phyloP scores from a whole-genome alignment of 2,113 vertebrate species.

The Ammodytes marinus region DNA sequence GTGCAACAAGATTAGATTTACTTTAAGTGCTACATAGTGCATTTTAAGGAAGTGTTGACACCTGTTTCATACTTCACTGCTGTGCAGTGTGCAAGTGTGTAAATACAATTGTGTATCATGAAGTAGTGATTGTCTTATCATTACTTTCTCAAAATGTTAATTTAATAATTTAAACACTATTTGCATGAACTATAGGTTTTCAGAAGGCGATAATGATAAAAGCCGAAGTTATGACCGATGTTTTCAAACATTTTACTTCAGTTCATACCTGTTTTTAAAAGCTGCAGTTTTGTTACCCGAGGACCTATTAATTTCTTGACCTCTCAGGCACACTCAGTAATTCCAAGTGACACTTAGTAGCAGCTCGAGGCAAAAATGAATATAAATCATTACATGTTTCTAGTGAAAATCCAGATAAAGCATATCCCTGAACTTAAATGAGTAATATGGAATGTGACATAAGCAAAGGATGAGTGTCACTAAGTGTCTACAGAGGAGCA shows the following conservation, averaged over 20 bases:
- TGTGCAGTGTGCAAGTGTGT: neutral
- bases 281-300: neutral
- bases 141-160: neutral
- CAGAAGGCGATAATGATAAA: neutral
- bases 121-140: neutral
- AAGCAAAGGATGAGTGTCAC: slow-evolving; percentile 10
- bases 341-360: slow-evolving; percentile 36
- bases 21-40: neutral
- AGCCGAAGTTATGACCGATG: neutral
- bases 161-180: neutral
- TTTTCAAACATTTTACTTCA: neutral
- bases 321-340: slow-evolving; percentile 27
- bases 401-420: slow-evolving; percentile 15
- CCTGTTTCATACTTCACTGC: neutral
- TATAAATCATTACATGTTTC: slow-evolving; percentile 37
- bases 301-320: slow-evolving; percentile 12
- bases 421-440: slow-evolving; percentile 18
- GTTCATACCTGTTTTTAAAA: slow-evolving; percentile 11
- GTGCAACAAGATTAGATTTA: neutral
- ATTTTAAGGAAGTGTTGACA: neutral
- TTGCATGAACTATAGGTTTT: neutral
- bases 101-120: neutral
- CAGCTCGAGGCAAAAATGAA: slow-evolving; percentile 45
- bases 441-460: neutral
- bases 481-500: neutral